A percentile compares a stretch with the other conserved stretches of the same genome.
Evolutionary conservation across 2,797 vertebrate species (phyloP).

Genomic region (Gephyroberyx darwinii): DNA sequence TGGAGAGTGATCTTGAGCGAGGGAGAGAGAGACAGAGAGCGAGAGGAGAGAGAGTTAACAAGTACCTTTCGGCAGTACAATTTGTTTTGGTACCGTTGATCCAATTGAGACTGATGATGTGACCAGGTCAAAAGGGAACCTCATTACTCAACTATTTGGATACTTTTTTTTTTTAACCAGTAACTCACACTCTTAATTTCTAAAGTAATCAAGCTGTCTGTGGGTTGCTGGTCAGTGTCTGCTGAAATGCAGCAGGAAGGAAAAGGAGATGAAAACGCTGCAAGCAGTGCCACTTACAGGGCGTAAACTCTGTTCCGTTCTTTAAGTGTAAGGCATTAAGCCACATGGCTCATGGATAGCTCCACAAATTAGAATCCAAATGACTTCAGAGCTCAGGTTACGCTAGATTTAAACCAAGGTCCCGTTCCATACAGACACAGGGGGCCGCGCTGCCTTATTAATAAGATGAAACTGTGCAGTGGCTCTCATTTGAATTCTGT

Average conservation of each 20-base stretch:
- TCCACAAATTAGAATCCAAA: conserved; percentile 60
- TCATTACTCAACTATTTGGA: conserved; percentile 67
- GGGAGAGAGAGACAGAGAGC: neutral
- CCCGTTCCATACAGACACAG: conserved; percentile 55
- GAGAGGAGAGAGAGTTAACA: conserved; percentile 45
- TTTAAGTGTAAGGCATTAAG: conserved; percentile 61
- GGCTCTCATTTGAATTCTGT: conserved; percentile 73
- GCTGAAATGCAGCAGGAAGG: conserved; percentile 53
- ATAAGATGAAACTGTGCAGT: conserved; percentile 63
- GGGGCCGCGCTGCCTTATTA: conserved; percentile 59
- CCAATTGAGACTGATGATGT: conserved; percentile 68
- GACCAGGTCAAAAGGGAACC: conserved; percentile 57
- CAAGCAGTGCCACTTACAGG: conserved; percentile 58
- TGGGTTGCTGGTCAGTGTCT: conserved; percentile 64
- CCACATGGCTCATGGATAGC: conserved; percentile 35
- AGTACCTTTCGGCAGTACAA: conserved; percentile 61
- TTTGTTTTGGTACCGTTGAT: conserved; percentile 67
- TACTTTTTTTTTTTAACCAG: conserved; percentile 41
- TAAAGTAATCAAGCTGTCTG: conserved; percentile 56
- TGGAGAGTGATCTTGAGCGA: neutral
- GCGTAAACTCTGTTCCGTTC: conserved; percentile 62
- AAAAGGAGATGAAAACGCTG: conserved; percentile 52
- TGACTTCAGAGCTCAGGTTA: conserved; percentile 54
- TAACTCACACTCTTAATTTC: conserved; percentile 56
- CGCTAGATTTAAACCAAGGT: conserved; percentile 57